Evolutionary conservation across 2,888 invertebrate genomes (phyloP), one percentile per base, ranked within the genome.

Genomic region (Troglohyphantes excavatus): DNA sequence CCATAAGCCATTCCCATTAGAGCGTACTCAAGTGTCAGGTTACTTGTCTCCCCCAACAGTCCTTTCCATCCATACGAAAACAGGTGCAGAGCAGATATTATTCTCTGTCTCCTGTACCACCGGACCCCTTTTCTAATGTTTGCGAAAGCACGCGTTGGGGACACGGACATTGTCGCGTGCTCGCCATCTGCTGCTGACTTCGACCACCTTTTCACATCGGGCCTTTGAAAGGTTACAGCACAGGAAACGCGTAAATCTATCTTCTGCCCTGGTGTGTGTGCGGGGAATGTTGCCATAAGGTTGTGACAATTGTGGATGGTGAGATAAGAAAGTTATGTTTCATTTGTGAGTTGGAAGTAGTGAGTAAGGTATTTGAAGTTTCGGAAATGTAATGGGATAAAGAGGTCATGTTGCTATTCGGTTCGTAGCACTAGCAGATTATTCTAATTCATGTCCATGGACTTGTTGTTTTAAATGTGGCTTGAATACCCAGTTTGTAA

Each of bases 111-210:
- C 39, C 61, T 21, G 46, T 19, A 29, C 13, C 27, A 43, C 26
- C 39, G 39, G 23, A 27, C 59, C 33, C 27, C 70, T 70, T 21
- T 68, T 78, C 59, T 70, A 33, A 53, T 53, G 53, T 53, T 72
- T 70, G 70, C 70, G 29, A 70, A 70, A 72, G 82, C 73, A 73
- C 83, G 72, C 43, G 73, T 46, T n/a, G 19, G 19, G 21, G 17
- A 26, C 63, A 39, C 33, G 73, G 72, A 81, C 76, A 21, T 29
- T 43, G 81, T 87, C 88, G 88, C 68, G 88, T 88, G 88, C 27
- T 17, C 33, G 65, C 88, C 88, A 88, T 88, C 88, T 88, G 88
- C 82, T 82, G 39, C 29, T 72, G 27, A 53, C 53, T 53, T 61
- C 23, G 17, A 23, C 39, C 26, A 26, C 73, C 65, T 39, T 61